Conservation (phyloP, 2,113 vertebrate genomes). For the Paralichthys olivaceus region DNA sequence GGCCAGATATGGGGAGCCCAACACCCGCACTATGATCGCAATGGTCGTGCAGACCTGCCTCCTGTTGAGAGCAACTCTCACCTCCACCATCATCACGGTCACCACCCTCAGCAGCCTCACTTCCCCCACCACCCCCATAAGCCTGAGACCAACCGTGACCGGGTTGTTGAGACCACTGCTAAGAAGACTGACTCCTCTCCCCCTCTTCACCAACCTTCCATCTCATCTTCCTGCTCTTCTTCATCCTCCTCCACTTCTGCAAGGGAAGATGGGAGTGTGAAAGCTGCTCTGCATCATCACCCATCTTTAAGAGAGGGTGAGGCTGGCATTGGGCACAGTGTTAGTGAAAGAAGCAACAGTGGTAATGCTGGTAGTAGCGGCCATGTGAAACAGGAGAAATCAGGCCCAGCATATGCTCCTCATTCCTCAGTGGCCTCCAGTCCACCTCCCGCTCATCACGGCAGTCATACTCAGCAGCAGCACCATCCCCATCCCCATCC, state of each 20-base stretch:
- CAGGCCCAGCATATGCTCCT: constrained; percentile 40
- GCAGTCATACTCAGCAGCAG: constrained; percentile 67
- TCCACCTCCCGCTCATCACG: constrained; percentile 65
- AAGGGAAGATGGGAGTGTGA: constrained; percentile 77
- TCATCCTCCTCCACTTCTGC: constrained; percentile 83
- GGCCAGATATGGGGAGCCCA: constrained; percentile 81
- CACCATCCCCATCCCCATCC: constrained; percentile 59
- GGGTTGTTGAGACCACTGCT: constrained; percentile 56
- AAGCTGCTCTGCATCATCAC: constrained; percentile 76
- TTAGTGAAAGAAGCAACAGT: constrained; percentile 58
- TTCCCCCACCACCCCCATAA: constrained; percentile 77
- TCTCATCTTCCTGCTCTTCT: constrained; percentile 83
- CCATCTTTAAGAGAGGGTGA: constrained; percentile 74
- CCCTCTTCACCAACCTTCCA: constrained; percentile 77
- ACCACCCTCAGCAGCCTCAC: constrained; percentile 74
- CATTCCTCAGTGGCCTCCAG: constrained; percentile 50
- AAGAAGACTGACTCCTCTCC: constrained; percentile 80
- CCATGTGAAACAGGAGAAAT: constrained; percentile 78
- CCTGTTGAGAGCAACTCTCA: constrained; percentile 76
- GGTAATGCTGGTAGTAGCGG: constrained; percentile 28
- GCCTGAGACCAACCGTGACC: constrained; percentile 77
- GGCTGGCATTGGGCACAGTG: constrained; percentile 37
- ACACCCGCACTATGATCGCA: constrained; percentile 83
- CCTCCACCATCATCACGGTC: constrained; percentile 72
- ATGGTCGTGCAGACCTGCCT: constrained; percentile 79